These are phyloP conservation scores for Colostygia pectinataria DNA, from an alignment of 2,888 invertebrate genomes.

Conservation along the genomic window DNA sequence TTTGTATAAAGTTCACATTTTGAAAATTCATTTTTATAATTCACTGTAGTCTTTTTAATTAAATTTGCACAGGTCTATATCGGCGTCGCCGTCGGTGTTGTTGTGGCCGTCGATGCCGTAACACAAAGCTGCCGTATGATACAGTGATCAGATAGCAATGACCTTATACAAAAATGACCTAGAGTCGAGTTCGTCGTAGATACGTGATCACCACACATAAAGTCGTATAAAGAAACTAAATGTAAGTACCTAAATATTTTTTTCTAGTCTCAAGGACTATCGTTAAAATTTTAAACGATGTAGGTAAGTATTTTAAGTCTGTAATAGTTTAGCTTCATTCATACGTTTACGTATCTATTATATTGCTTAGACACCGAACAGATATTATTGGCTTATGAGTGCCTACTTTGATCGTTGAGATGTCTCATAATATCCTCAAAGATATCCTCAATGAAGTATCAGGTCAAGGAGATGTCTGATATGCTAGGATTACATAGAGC, in stretches of 20 bases:
- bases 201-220: not conserved
- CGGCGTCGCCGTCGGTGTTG: constrained; percentile 35
- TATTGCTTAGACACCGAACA: no score
- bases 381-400: no score
- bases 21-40: constrained; percentile 43
- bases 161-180: constrained; percentile 41
- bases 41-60: constrained; percentile 24
- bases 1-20: constrained; percentile 37
- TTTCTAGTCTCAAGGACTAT: no score
- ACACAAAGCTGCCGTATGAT: constrained; percentile 26
- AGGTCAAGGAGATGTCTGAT: no score
- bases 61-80: constrained; percentile 30
- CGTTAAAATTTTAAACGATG: no score
- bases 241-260: not conserved
- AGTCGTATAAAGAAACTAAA: not conserved
- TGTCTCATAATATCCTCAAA: no score
- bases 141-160: constrained; percentile 36
- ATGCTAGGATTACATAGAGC: no score
- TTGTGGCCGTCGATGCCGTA: constrained; percentile 49
- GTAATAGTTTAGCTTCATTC: no score
- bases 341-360: no score
- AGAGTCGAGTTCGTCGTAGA: constrained; percentile 28
- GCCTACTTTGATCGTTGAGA: no score
- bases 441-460: no score
- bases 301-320: no score